Base-by-base conservation (phyloP, 2,113 vertebrate genomes). In the Lagenorhynchus albirostris region DNA sequence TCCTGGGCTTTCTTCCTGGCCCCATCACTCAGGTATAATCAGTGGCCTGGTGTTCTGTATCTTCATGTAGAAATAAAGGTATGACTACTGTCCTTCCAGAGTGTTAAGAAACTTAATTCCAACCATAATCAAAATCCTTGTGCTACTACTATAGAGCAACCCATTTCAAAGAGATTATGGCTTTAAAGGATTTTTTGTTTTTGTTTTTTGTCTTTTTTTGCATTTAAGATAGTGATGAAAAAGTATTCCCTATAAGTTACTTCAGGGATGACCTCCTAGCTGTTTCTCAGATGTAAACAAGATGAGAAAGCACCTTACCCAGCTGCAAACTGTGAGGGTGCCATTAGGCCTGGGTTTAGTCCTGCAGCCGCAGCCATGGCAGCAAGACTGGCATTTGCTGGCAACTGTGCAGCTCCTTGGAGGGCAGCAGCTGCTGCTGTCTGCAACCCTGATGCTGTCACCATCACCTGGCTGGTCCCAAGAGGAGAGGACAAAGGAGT, bases 301-400 rank as follows among this genome's bases (percentile, higher is more conserved):
- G n/a, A 80, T 1, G 31, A 38, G 89, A 31, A n/a, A 23, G 41
- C 3, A 67, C 97, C 99, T 99, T 98, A 99, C 99, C 99, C 99
- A 98, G 99, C 99, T 89, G 99, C 96, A 92, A 99, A 99, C 99
- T 99, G 99, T 0, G 99, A 99, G 95, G 99, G 99, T 47, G 99
- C 99, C 99, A 99, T 99, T 97, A 99, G 99, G 95, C 99, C 99
- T n/a, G 99, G 99, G 98, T 98, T 99, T 47, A 99, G 99, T 8
- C 99, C 99, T 7, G 99, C 99, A 23, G 99, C 99, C 44, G 99
- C 99, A 71, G 99, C 99, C 99, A 99, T 99, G 86, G 99, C 99
- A 31, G 99, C 99, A 29, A 99, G 99, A 98, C 99, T 99, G 89
- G 99, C 99, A 15, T 99, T 99, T 97, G 99, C 99, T 97, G 99